phyloP scores from a whole-genome alignment of 53 echinoderm and acorn worm genomes.

The Holothuria leucospilota region DNA sequence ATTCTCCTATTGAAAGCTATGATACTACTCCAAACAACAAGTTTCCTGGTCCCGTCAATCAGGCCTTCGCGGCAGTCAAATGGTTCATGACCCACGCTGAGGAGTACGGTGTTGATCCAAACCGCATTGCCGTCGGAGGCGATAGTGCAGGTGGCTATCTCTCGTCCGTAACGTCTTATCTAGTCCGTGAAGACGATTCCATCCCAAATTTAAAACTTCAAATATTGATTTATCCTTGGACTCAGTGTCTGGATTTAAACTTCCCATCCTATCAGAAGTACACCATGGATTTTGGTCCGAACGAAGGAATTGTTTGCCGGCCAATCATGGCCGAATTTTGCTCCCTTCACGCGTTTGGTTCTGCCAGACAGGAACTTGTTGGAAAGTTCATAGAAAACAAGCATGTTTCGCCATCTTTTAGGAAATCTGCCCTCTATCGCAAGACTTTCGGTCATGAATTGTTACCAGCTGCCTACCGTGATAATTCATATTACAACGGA shows the following conservation, averaged over 20 bases:
- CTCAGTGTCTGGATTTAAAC: slow-evolving; percentile 70
- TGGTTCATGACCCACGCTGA: slow-evolving; percentile 78
- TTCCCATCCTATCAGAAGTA: slow-evolving; percentile 70
- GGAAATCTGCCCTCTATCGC: slow-evolving; percentile 30
- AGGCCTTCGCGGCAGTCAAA: slow-evolving; percentile 64
- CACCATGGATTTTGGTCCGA: slow-evolving; percentile 39
- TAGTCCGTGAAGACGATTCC: slow-evolving; percentile 62
- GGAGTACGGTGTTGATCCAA: slow-evolving; percentile 64
- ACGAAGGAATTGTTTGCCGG: slow-evolving; percentile 37
- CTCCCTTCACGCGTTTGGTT: slow-evolving; percentile 17
- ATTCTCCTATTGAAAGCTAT: slow-evolving; percentile 67
- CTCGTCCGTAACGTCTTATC: slow-evolving; percentile 60
- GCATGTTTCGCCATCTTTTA: slow-evolving; percentile 68
- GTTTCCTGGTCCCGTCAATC: slow-evolving; percentile 71
- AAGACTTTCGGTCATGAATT: slow-evolving; percentile 58
- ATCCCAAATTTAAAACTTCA: slow-evolving; percentile 76
- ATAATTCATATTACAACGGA: slow-evolving; percentile 50
- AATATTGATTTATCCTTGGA: slow-evolving; percentile 71
- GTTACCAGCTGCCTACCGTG: slow-evolving; percentile 48
- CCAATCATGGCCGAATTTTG: slow-evolving; percentile 42
- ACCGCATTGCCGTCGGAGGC: slow-evolving; percentile 72
- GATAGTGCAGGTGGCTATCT: slow-evolving; percentile 89
- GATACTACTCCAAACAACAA: slow-evolving; percentile 68
- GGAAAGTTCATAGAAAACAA: slow-evolving; percentile 52
- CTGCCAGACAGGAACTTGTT: slow-evolving; percentile 25